phyloP scores from a whole-genome alignment of 2,888 invertebrate genomes.

The Agrochola macilenta region DNA sequence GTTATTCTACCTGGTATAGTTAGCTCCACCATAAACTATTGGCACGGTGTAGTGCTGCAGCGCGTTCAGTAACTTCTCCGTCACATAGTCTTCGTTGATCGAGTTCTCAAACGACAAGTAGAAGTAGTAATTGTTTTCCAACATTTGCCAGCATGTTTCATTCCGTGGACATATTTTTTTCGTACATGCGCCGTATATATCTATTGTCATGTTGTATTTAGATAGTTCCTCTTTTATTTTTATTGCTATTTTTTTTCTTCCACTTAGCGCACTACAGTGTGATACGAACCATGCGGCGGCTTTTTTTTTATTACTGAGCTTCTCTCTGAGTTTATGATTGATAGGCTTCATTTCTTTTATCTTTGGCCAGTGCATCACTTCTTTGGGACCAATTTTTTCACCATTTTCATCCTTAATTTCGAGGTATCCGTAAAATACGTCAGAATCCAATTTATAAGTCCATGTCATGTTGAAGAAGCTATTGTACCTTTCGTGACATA shows the following conservation, averaged over 20 bases:
- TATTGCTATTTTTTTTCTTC: conserved; percentile 67
- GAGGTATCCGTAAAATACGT: conserved; percentile 74
- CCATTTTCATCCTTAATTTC: conserved; percentile 68
- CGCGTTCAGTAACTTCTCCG: conserved; percentile 80
- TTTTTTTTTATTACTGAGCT: conserved; percentile 71
- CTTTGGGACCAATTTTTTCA: conserved; percentile 71
- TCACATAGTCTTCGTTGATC: conserved; percentile 80
- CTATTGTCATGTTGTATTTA: conserved; percentile 69
- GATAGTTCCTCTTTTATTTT: conserved; percentile 67
- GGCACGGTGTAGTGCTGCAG: conserved; percentile 78
- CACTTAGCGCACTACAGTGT: conserved; percentile 71
- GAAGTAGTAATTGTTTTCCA: conserved; percentile 78
- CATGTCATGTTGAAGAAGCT: conserved; percentile 79
- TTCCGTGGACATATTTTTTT: conserved; percentile 18
- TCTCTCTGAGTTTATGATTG: conserved; percentile 66
- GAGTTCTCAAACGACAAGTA: conserved; percentile 83
- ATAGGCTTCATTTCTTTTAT: conserved; percentile 71
- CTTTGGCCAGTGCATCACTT: conserved; percentile 73
- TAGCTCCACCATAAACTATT: conserved; percentile 82
- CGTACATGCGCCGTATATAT: conserved; percentile 78
- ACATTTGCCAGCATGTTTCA: conserved; percentile 65
- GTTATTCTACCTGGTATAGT: conserved; percentile 79
- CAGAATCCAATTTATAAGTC: conserved; percentile 78
- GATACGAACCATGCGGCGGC: conserved; percentile 82
- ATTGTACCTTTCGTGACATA: conserved; percentile 69